phyloP scores from a whole-genome alignment of 2,888 invertebrate species.

The Opisthograptis luteolata region DNA sequence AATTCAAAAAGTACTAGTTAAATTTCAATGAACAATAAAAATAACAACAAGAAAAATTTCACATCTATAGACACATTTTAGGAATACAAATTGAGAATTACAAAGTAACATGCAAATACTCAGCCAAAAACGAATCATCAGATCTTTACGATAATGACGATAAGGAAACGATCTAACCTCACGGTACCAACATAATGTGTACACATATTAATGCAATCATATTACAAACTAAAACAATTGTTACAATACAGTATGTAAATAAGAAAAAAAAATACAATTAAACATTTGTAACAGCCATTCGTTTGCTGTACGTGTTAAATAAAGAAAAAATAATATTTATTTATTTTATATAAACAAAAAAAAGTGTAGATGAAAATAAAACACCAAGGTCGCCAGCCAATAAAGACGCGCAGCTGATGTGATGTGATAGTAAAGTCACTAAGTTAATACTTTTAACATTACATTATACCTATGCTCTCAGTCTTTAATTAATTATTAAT shows the following conservation, averaged over 20 bases:
- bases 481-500: conserved; percentile 79
- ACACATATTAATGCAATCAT: conserved; percentile 21
- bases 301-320: conserved; percentile 35
- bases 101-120: not conserved
- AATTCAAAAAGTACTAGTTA: no score
- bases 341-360: conserved; percentile 23
- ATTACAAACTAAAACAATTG: conserved; percentile 30
- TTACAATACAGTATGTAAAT: conserved; percentile 19
- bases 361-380: conserved; percentile 19
- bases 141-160: conserved; percentile 10
- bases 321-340: conserved; percentile 36
- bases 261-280: conserved; percentile 20
- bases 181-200: conserved; percentile 30
- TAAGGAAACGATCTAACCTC: conserved; percentile 28
- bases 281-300: conserved; percentile 22
- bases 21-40: not conserved
- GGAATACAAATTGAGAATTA: conserved; percentile 3
- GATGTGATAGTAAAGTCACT: conserved; percentile 67
- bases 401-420: conserved; percentile 61
- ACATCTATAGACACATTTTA: no score
- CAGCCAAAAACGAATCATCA: conserved; percentile 11
- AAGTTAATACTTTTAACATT: conserved; percentile 76
- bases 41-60: not conserved
- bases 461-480: conserved; percentile 79
- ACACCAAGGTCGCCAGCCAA: conserved; percentile 43